A percentile compares a stretch with the other conserved stretches of the same genome.
These are phyloP conservation scores for Sylvicapra grimmia DNA, from an alignment of 2,113 vertebrate species.

Conservation along the genomic window DNA sequence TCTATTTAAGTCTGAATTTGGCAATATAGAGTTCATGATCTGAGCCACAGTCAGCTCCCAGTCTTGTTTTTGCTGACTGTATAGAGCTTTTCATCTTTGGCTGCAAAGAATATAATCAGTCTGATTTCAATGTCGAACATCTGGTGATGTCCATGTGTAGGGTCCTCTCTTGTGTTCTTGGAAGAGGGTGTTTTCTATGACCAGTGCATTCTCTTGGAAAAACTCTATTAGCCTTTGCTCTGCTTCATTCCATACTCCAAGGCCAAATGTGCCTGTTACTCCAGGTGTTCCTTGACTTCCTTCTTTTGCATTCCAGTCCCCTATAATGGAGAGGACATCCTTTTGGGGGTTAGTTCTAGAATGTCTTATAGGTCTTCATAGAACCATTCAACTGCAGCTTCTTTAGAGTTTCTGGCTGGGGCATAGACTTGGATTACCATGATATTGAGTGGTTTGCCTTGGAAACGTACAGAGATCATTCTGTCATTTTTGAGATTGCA, in stretches of 20 bases:
- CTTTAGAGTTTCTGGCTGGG: not conserved
- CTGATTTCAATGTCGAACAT: fast-evolving
- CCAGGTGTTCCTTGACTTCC: not conserved
- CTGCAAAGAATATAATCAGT: not conserved
- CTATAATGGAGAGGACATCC: not conserved
- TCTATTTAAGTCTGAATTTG: not conserved
- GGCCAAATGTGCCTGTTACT: not conserved
- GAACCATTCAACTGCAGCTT: not conserved
- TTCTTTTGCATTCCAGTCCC: not conserved
- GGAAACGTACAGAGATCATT: not conserved
- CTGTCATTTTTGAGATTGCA: not conserved
- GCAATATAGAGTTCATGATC: not conserved
- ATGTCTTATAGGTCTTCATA: not conserved
- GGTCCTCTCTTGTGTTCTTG: not conserved
- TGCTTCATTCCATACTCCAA: not conserved
- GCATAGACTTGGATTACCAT: not conserved
- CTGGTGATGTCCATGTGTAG: not conserved
- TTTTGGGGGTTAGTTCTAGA: not conserved
- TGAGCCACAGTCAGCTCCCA: not conserved
- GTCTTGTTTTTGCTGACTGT: not conserved
- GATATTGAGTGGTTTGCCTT: not conserved
- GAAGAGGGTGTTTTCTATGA: not conserved
- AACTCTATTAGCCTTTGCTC: not conserved
- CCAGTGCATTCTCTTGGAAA: not conserved
- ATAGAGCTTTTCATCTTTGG: not conserved